A percentile compares a stretch with the other conserved stretches of the same genome.
Evolutionary conservation across 2,888 invertebrate species (phyloP).

Genomic region (Dryadula phaetusa): DNA sequence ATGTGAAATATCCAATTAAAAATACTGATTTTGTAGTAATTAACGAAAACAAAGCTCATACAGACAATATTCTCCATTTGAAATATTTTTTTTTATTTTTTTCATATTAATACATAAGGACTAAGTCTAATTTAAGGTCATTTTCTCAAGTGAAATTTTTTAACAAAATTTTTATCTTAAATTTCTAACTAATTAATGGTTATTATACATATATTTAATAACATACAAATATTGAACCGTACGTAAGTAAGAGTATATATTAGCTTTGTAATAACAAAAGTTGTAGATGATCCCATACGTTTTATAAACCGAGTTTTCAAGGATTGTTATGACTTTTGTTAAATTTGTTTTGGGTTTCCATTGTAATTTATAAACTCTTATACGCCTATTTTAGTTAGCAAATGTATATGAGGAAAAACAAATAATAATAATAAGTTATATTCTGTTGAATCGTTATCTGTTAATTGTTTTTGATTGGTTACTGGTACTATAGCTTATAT

Average conservation of each 20-base stretch:
- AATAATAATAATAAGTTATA: background rate
- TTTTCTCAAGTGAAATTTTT: too few species aligned
- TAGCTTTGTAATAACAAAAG: slow-evolving; percentile 25
- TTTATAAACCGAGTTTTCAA: slow-evolving; percentile 16
- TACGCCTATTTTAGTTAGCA: slow-evolving; percentile 19
- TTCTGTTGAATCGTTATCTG: background rate
- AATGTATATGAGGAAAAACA: background rate
- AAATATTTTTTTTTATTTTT: too few species aligned
- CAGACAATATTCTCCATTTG: too few species aligned
- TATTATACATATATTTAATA: too few species aligned
- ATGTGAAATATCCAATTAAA: too few species aligned
- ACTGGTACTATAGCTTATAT: too few species aligned
- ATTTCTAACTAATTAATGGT: too few species aligned
- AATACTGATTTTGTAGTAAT: too few species aligned
- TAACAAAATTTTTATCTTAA: too few species aligned
- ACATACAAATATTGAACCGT: slow-evolving; percentile 16
- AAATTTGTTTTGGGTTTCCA: slow-evolving; percentile 23
- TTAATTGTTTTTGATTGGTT: background rate
- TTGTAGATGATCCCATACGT: slow-evolving; percentile 21
- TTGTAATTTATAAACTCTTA: slow-evolving; percentile 22
- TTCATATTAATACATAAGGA: too few species aligned
- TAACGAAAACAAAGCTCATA: too few species aligned
- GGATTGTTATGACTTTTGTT: slow-evolving; percentile 18
- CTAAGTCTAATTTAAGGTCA: too few species aligned
- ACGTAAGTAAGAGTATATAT: background rate